phyloP scores from a whole-genome alignment of 2,797 vertebrate genomes.

The Lycodopsis pacificus region DNA sequence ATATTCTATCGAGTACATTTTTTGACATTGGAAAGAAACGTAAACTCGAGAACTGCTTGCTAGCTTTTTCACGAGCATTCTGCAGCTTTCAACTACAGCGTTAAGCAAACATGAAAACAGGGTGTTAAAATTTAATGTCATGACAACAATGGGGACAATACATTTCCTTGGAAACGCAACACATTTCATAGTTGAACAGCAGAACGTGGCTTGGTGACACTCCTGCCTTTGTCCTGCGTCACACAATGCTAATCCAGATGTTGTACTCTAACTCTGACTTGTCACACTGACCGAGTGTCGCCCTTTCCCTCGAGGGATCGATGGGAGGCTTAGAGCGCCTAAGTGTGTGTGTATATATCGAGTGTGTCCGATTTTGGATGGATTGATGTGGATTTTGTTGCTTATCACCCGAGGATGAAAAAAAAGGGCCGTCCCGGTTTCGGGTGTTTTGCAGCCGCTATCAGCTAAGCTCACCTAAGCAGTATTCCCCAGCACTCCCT shows the following conservation, averaged over 20 bases:
- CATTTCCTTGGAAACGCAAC: background rate
- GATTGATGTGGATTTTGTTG: constrained; percentile 25
- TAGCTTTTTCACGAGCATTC: background rate
- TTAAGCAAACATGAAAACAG: background rate
- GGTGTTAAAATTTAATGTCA: background rate
- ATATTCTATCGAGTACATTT: background rate
- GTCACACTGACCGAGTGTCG: constrained; percentile 33
- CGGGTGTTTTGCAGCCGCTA: constrained; percentile 4
- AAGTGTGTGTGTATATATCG: constrained; percentile 17
- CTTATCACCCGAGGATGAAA: constrained; percentile 1
- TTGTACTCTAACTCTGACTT: constrained; percentile 17
- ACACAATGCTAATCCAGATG: background rate
- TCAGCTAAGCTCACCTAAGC: constrained; percentile 24
- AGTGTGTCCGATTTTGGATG: constrained; percentile 10
- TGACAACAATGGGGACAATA: background rate
- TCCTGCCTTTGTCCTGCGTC: constrained; percentile 8
- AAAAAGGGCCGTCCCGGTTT: constrained; percentile 7
- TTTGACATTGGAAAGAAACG: background rate
- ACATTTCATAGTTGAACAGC: background rate
- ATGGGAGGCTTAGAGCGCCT: constrained; percentile 10
- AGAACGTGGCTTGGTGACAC: background rate
- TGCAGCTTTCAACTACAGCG: background rate
- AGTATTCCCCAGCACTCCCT: constrained; percentile 43
- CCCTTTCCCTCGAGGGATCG: background rate
- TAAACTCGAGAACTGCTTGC: background rate